Evolutionary conservation across 2,797 vertebrate genomes (phyloP).

Genomic region (Delichon dasypus): DNA sequence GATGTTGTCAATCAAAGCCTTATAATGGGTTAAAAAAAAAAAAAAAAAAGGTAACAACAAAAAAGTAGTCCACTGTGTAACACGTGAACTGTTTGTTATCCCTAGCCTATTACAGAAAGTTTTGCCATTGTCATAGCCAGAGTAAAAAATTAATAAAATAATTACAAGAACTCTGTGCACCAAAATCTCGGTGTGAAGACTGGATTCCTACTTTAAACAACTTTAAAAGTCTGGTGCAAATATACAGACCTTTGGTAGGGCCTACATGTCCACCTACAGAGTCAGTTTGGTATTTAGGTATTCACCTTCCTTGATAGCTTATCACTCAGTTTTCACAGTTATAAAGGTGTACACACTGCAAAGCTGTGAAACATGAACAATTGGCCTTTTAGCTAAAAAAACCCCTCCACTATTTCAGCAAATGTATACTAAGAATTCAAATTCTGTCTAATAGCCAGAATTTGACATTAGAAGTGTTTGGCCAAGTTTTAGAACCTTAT

Average conservation of each 20-base stretch:
- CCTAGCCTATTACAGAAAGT: neutral
- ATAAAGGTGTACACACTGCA: rapidly evolving
- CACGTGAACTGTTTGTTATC: neutral
- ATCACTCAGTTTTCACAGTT: neutral
- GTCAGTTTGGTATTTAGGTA: too few species aligned
- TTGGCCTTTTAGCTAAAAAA: neutral
- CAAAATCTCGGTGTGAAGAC: neutral
- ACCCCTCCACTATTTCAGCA: neutral
- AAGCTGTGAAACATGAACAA: neutral
- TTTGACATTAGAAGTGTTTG: neutral
- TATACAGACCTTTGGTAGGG: neutral
- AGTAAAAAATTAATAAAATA: neutral
- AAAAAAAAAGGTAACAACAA: neutral
- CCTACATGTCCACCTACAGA: neutral
- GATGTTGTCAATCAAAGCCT: neutral
- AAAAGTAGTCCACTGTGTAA: neutral
- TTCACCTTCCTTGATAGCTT: neutral
- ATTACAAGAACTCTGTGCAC: neutral
- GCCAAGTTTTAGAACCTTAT: neutral
- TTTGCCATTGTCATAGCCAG: neutral
- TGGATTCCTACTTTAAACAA: neutral
- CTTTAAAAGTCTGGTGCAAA: neutral
- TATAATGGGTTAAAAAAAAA: neutral
- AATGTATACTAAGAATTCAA: neutral
- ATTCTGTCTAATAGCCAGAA: neutral